Base-by-base conservation (phyloP, 2,888 invertebrate species). In the Capitulum mitella region DNA sequence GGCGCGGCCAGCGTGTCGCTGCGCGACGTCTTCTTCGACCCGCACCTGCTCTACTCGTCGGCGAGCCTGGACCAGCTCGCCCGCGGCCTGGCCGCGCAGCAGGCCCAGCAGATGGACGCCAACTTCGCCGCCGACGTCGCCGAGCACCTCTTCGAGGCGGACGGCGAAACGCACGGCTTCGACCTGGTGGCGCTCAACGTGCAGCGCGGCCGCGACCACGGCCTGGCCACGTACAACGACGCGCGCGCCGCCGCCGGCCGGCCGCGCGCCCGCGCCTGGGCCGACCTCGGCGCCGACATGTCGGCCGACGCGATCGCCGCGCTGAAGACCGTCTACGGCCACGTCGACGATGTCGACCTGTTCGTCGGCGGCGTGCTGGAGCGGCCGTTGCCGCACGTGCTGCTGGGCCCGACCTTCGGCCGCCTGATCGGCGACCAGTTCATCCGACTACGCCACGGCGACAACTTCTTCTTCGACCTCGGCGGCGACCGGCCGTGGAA, bases 401-500 rank as follows among this genome's bases (percentile, higher is more conserved):
- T 94, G 0, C 90, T 97, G 8, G 97, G 97, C 2, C 92, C 92
- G 0, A 95, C 95, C 0, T 90, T 96, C 78, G 91, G 92, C 26
- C 97, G 96, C 83, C 88, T 97, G 16, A 84, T 97, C 16, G 92
- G 91, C 40, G 86, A 91, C 79, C 96, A 97, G 85, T 95, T 97
- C 37, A 32, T 79, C 46, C 75, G 78, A 3, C 77, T 80, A 3
- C 78, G 79, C 32, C 29, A 78, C n/a, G 80, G 80, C 16, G 80
- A 80, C 64, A 34, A 78, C 22, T 80, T 78, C 64, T 80, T 80
- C 48, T 79, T 79, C 54, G 80, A 80, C 51, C 58, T 79, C 64
- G 77, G 61, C 22, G 77, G 75, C n/a, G 70, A 40, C 22, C 37
- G 70, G 26, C 16, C 29, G 29, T 70, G 70, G 70, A 14, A n/a